Percentiles rank a stretch among this genome's conserved stretches.
Conservation (phyloP, 2,797 vertebrate genomes). For the Morus bassanus region DNA sequence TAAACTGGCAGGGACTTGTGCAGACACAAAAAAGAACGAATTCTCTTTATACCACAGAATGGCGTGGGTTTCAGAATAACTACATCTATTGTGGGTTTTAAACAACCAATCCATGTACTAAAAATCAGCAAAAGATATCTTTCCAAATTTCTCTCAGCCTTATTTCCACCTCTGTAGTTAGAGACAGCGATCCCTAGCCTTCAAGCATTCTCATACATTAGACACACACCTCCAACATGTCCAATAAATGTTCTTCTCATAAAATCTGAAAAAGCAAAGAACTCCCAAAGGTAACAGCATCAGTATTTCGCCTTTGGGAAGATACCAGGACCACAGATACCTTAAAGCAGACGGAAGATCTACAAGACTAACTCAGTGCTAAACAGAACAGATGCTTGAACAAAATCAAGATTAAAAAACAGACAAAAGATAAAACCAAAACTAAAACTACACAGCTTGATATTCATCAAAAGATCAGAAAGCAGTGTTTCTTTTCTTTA, state of each 20-base stretch:
- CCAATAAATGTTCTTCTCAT: background rate
- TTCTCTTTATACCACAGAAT: constrained; percentile 38
- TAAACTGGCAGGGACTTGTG: background rate
- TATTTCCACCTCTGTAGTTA: background rate
- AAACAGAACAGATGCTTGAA: background rate
- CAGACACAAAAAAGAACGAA: constrained; percentile 16
- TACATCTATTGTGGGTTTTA: constrained; percentile 1
- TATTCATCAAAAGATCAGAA: background rate
- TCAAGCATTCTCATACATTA: background rate
- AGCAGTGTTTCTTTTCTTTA: constrained; percentile 21
- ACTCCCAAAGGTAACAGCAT: background rate
- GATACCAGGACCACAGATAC: background rate
- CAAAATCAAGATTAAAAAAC: background rate
- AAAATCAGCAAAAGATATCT: background rate
- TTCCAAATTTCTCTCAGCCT: constrained; percentile 11
- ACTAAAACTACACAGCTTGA: background rate
- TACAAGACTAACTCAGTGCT: background rate
- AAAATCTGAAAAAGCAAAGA: background rate
- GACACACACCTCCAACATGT: background rate
- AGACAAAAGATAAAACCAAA: constrained; percentile 11
- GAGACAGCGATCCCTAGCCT: background rate
- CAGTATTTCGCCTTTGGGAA: background rate
- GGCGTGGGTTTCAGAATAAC: constrained; percentile 30
- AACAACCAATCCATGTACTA: background rate
- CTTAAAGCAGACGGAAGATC: background rate